These are phyloP conservation scores for Metaphire vulgaris DNA, from an alignment of 1,140 invertebrate genomes.

Conservation along the genomic window DNA sequence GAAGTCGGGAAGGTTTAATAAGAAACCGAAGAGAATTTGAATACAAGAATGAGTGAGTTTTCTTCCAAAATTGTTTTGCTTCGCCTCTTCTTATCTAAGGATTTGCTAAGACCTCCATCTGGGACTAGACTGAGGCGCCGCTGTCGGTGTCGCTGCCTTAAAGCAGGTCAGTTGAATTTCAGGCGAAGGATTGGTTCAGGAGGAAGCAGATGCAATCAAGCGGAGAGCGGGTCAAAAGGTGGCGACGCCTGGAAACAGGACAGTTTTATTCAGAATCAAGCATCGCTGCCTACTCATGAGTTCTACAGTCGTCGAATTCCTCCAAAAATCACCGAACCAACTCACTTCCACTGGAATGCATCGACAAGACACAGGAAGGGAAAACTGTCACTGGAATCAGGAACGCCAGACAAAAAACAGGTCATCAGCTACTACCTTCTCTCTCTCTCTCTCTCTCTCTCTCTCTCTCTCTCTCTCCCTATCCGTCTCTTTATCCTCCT, in stretches of 20 bases:
- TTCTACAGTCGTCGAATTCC: not conserved
- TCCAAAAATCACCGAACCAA: slow-evolving; percentile 19
- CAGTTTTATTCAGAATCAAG: too few species aligned
- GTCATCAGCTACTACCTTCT: not conserved
- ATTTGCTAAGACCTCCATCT: too few species aligned
- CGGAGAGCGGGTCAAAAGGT: not conserved
- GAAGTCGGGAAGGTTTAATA: too few species aligned
- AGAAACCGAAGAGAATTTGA: too few species aligned
- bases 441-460: slow-evolving; percentile 1
- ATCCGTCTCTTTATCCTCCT: not conserved
- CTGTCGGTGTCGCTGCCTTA: slow-evolving; percentile 6
- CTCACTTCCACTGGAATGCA: slow-evolving; percentile 26
- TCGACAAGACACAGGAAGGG: slow-evolving; percentile 6
- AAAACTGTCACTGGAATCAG: not conserved
- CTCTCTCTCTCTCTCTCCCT: not conserved
- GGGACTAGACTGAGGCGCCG: too few species aligned
- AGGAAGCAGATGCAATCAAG: not conserved
- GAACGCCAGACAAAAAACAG: not conserved
- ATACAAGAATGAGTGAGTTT: too few species aligned
- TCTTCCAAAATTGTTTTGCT: too few species aligned
- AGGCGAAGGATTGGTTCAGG: not conserved
- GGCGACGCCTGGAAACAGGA: not conserved
- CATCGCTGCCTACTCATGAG: not conserved
- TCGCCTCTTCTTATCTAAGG: too few species aligned
- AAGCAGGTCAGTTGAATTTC: too few species aligned